These are phyloP conservation scores for Gastrophryne carolinensis DNA, from an alignment of 2,797 vertebrate species.

Conservation along the genomic window DNA sequence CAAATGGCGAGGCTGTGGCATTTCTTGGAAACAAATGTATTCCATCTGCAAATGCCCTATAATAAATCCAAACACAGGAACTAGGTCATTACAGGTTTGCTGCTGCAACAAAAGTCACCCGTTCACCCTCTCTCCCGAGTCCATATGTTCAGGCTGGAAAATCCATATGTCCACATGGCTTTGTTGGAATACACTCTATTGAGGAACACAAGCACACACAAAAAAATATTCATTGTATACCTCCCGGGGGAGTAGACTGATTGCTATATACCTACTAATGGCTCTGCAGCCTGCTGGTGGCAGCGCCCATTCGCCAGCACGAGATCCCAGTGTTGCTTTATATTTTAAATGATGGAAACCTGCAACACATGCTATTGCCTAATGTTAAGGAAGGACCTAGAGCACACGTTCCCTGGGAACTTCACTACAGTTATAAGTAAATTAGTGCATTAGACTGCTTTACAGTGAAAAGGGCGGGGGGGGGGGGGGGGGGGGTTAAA, in stretches of 20 bases:
- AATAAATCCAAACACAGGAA: background rate
- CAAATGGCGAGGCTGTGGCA: background rate
- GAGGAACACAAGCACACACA: background rate
- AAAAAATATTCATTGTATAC: background rate
- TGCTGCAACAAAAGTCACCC: background rate
- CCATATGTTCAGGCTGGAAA: constrained; percentile 25
- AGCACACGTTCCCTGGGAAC: too few relatives aligned
- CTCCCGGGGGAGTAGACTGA: background rate
- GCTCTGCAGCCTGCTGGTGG: background rate
- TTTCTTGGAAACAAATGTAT: background rate
- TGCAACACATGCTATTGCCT: background rate
- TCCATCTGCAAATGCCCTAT: background rate
- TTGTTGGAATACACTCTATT: background rate
- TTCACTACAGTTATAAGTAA: too few relatives aligned
- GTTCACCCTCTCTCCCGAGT: background rate
- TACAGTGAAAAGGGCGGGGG: too few relatives aligned
- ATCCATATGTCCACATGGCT: constrained; percentile 15
- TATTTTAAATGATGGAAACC: background rate
- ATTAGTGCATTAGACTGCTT: too few relatives aligned
- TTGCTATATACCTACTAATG: background rate
- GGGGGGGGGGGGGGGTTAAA: too few relatives aligned
- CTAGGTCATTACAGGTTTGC: constrained; percentile 1
- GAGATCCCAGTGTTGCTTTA: background rate
- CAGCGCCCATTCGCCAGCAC: background rate
- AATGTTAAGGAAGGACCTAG: too few relatives aligned